Evolutionary conservation across 2,113 vertebrate species (phyloP), one percentile per base, ranked within the genome.

Genomic region (Suricata suricatta): DNA sequence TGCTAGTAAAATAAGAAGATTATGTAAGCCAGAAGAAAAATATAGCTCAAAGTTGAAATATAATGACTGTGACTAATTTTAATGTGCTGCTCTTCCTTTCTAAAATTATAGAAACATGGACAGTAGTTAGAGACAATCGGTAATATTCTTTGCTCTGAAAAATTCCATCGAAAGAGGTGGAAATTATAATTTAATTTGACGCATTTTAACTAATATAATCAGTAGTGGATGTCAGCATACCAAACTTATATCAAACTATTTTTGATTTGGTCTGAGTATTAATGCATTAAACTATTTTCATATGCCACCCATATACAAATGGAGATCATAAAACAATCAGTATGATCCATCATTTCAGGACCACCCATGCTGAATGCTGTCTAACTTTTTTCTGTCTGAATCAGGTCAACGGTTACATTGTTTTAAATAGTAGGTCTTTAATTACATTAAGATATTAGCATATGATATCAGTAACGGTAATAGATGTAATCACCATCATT

Each of bases 31-130:
- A 87, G 95, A 92, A 95, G 41, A 90, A 94, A 97, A 97, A 97
- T 97, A 97, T 95, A 98, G 63, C 95, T 93, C 95, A 89, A 94
- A 94, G 57, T 86, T 98, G 97, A 98, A 98, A 98, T 98, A 98
- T 98, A 98, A 98, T 98, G 99, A 98, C 99, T 98, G 98, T 99
- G 99, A 99, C 98, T 96, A 90, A 98, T 98, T 98, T 99, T 99
- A 99, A 99, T 98, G 98, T 99, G 98, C 98, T 98, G 86, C 93
- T 98, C 98, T 98, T 98, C 98, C 81, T 98, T 98, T 98, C 98
- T 98, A 99, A 99, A 99, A 96, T 98, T 98, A 98, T 77, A 97
- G 98, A 98, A 98, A 98, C 98, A 99, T 98, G 85, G 98, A 98
- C 88, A 98, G 97, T 98, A 98, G 99, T 99, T 99, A 97, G 98